Base-by-base conservation (phyloP, 2,113 vertebrate genomes). In the Bos javanicus region DNA sequence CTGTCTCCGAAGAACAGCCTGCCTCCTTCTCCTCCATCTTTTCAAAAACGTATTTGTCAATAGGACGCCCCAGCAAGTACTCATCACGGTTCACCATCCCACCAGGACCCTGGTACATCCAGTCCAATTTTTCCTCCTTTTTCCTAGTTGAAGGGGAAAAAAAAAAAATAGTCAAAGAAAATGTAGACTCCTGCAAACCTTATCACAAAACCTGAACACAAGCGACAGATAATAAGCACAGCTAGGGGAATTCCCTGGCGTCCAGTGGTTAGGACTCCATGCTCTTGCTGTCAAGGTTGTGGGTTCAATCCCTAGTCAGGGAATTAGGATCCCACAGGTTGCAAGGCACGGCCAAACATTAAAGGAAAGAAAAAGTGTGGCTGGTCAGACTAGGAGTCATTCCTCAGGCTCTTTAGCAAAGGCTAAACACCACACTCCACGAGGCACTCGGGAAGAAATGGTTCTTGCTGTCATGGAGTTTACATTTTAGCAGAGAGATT, bases 101-200 rank as follows among this genome's bases (percentile, higher is more conserved):
- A 0, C 99, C 99, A 0, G 99, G 99, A 1, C 99, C 99, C 98
- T 99, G 99, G 98, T 99, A 99, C 99, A 99, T 99, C 99, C 99
- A 99, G 98, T 99, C 99, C 98, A 99, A 82, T 9, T 99, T 99
- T 95, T 99, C 99, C 98, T 99, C 99, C 89, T 99, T 99, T 83
- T 99, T 99, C 96, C 99, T 99, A 76, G 7, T 83, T 84, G 1
- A 59, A 90, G 26, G 16, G 9, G 0, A 26, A 33, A 12, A 87
- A 80, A 80, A 36, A 6, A 33, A 59, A 3, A 59, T 3, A 82
- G n/a, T 76, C 25, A 84, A 87, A 90, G 7, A 19, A 56, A 90
- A 80, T 19, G 43, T 7, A 67, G n/a, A 71, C 2, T 76, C 30
- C 76, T 86, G 11, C 6, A 90, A 60, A 93, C 64, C 39, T 26